Evolutionary conservation across 2,888 invertebrate species (phyloP).

Genomic region (Phragmatobia fuliginosa): DNA sequence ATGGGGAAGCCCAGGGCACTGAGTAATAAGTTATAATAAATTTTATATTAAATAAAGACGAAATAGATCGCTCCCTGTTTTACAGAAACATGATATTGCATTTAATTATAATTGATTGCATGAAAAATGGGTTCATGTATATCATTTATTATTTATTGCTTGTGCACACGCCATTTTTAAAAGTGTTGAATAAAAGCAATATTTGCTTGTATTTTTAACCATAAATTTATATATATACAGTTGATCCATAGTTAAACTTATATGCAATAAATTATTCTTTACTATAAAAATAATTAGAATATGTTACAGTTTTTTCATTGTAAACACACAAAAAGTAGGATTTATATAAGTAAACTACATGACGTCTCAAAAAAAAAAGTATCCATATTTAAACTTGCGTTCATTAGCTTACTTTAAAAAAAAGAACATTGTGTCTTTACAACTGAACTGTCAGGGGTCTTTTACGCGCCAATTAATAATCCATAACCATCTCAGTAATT

Average conservation of each 20-base stretch:
- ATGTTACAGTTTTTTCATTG: background rate
- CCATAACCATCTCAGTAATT: conserved; percentile 46
- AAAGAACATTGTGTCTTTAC: background rate
- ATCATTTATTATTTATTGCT: conserved; percentile 8
- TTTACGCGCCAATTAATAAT: conserved; percentile 44
- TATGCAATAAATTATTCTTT: background rate
- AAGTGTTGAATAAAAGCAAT: background rate
- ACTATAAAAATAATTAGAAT: background rate
- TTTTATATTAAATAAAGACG: conserved; percentile 46
- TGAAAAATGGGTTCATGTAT: conserved; percentile 17
- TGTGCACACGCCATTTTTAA: conserved; percentile 12
- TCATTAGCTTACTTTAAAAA: background rate
- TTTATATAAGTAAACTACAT: too few species aligned
- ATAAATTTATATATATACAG: background rate
- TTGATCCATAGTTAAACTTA: background rate
- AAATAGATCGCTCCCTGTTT: conserved; percentile 29
- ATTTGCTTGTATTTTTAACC: background rate
- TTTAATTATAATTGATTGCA: conserved; percentile 33
- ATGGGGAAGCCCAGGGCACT: conserved; percentile 55
- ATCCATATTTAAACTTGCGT: background rate
- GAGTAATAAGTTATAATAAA: conserved; percentile 58
- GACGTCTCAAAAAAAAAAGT: too few species aligned
- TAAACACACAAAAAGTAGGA: background rate
- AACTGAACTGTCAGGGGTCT: conserved; percentile 19
- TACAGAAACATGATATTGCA: conserved; percentile 13